Evolutionary conservation across 2,113 vertebrate genomes (phyloP), one percentile per base, ranked within the genome.

Genomic region (Ariopsis seemanni): DNA sequence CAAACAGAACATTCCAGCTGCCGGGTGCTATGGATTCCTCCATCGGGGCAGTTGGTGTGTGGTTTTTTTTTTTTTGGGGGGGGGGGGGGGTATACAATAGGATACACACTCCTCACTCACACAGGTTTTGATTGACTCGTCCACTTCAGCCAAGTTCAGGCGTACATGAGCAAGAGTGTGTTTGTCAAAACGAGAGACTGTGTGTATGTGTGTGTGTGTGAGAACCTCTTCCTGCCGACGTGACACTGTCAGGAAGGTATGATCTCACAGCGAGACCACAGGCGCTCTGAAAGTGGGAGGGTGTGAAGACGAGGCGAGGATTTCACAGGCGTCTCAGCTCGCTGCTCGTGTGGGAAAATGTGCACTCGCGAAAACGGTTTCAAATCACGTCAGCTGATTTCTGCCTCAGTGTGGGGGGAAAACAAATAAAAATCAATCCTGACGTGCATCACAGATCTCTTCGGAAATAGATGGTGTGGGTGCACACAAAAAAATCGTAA

Each of bases 1-100:
- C 85, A 92, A 91, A 94, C 91, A 94, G 85, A 94, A 92, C 95
- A 95, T 96, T 96, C 95, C 95, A 95, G 94, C 94, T 94, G 94
- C 93, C 90, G 93, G 95, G 94, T 93, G 94, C 94, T 93, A 92
- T 92, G 93, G 94, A 95, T 95, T 95, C 95, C 94, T 94, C 92
- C 91, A 93, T 91, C 92, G 91, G 89, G 93, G 92, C 93, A 93
- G 95, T 94, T 91, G 94, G 93, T 93, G 93, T 53, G 88, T 48
- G 65, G 1, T 72, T 42, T 42, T 42, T 42, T 42, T 42, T 2
- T 42, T 71, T 34, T 86, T 88, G 53, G 12, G 10, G 22, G 22
- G 22, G 11, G 50, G 3, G 50, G 1, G n/a, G 3, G 65, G 4
- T 34, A 34, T 1, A 27, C 50, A 55, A 52, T 12, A 22, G 50